Evolutionary conservation across 2,797 vertebrate species (phyloP).

Genomic region (Clamator glandarius): DNA sequence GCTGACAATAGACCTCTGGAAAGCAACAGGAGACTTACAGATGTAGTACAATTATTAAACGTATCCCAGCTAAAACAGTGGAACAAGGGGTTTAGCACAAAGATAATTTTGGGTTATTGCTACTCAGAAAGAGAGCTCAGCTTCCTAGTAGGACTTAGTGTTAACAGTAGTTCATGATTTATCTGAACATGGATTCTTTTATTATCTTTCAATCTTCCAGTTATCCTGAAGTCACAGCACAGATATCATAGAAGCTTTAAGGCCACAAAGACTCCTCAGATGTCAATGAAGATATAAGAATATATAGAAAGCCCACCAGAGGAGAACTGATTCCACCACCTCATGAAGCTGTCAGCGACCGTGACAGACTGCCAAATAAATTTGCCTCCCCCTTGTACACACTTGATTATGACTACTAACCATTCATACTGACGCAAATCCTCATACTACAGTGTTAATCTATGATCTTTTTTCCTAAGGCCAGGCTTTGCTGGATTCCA

Average conservation of each 20-base stretch:
- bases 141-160: background rate
- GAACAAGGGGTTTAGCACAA: background rate
- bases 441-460: background rate
- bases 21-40: background rate
- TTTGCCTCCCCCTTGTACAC: background rate
- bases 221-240: background rate
- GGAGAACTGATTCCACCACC: background rate
- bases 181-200: background rate
- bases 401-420: background rate
- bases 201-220: background rate
- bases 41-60: background rate
- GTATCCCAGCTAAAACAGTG: background rate
- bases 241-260: background rate
- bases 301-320: background rate
- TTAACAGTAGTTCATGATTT: background rate
- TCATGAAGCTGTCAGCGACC: background rate
- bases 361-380: background rate
- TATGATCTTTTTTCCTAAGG: background rate
- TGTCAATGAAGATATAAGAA: background rate
- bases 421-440: background rate
- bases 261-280: background rate
- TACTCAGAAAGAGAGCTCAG: background rate
- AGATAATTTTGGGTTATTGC: background rate
- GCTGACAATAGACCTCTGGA: background rate
- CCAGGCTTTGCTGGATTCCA: background rate